Base-by-base conservation (phyloP, 2,113 vertebrate genomes). In the Salvelinus sp. region DNA sequence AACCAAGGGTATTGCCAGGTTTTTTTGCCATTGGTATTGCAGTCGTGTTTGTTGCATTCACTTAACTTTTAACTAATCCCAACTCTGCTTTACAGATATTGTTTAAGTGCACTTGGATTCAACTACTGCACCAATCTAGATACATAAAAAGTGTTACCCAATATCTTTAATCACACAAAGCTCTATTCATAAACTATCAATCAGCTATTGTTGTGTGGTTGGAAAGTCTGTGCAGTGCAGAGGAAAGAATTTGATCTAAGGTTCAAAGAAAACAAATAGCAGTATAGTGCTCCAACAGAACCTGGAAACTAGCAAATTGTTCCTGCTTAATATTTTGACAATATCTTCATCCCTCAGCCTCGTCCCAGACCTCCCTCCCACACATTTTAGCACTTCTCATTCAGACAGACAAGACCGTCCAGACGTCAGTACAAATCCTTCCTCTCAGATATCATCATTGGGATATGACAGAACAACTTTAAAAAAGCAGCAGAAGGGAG, bases 51-150 rank as follows among this genome's bases (percentile, higher is more conserved):
- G 66, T 78, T 78, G 69, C 16, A n/a, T 2, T 57, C 79, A 77
- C 64, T 70, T 72, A 65, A 20, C 6, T 16, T 58, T 50, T 81
- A 87, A 86, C 74, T 64, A 57, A 57, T 82, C 69, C 78, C 85
- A 86, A 84, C 81, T 85, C 74, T 67, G 74, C 62, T 75, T 48
- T 83, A 83, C 84, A 90, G 85, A 88, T 83, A 80, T 82, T 86
- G 64, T 74, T 80, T 30, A 75, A 75, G 57, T 47, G 69, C 78
- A 83, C 85, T 81, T 77, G 79, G 77, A 57, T 1, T 0, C 28
- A 2, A 71, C 71, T 4, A 73, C 71, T 54, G 79, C 76, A 70
- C 48, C 69, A 80, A 74, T 68, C 75, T 82, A 82, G 80, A 84
- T 66, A 25, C 63, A 76, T 6, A 14, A 44, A 44, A 22, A 74